A percentile compares a stretch with the other conserved stretches of the same genome.
Conservation (phyloP, 92 coral and sea anemone genomes). For the Ricordea florida region DNA sequence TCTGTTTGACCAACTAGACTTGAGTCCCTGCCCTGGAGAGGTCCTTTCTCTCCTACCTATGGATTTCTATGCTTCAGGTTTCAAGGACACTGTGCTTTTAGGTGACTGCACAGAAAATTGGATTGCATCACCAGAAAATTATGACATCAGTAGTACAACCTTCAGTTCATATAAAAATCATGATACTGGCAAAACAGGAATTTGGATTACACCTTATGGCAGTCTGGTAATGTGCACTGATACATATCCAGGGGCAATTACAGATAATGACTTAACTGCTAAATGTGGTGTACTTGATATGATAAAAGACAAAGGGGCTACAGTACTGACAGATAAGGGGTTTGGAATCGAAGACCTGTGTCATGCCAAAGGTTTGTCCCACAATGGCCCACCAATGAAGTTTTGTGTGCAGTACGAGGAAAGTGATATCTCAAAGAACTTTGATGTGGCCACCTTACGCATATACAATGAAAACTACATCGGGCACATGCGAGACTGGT, state of each 20-base stretch:
- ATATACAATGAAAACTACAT: slow-evolving; percentile 39
- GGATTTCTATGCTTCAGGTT: slow-evolving; percentile 46
- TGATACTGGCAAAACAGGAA: slow-evolving; percentile 59
- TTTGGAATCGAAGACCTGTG: slow-evolving; percentile 38
- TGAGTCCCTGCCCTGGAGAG: slow-evolving; percentile 49
- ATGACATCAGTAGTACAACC: slow-evolving; percentile 52
- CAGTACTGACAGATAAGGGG: slow-evolving; percentile 50
- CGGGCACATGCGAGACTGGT: slow-evolving; percentile 42
- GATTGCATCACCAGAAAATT: slow-evolving; percentile 59
- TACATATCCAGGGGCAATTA: slow-evolving; percentile 54
- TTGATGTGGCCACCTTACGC: slow-evolving; percentile 16
- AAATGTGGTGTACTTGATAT: slow-evolving; percentile 59
- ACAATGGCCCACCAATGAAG: slow-evolving; percentile 36
- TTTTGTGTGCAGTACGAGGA: slow-evolving; percentile 1
- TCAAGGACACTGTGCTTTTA: slow-evolving; percentile 35
- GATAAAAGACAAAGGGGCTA: slow-evolving; percentile 45
- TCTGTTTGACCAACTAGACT: slow-evolving; percentile 7
- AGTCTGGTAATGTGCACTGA: slow-evolving; percentile 55
- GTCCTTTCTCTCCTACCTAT: slow-evolving; percentile 28
- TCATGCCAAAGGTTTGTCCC: neutral
- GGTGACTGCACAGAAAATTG: slow-evolving; percentile 44
- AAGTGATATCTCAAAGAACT: slow-evolving; percentile 4
- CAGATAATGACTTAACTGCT: slow-evolving; percentile 59
- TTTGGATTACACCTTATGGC: slow-evolving; percentile 57
- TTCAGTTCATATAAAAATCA: slow-evolving; percentile 45